phyloP scores from a whole-genome alignment of 2,888 invertebrate genomes.

The Teleogryllus oceanicus region DNA sequence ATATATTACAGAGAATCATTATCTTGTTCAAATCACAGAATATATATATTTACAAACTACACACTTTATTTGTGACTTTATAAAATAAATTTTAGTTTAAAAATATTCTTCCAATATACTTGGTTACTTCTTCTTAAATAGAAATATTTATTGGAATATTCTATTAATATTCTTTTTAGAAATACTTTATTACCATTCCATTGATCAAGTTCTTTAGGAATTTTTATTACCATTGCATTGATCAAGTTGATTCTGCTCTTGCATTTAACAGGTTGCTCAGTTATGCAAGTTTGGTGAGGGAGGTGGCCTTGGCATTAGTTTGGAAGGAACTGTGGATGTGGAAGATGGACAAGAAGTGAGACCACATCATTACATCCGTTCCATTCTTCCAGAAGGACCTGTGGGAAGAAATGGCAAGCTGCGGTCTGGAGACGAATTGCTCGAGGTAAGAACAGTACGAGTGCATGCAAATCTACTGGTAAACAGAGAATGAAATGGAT shows the following conservation, averaged over 20 bases:
- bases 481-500: not conserved
- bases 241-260: slow-evolving; percentile 12
- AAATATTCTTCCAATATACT: no score
- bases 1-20: no score
- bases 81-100: no score
- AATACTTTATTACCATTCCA: not conserved
- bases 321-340: slow-evolving; percentile 98
- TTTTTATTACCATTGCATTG: not conserved
- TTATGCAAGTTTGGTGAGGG: slow-evolving; percentile 85
- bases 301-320: slow-evolving; percentile 92
- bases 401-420: slow-evolving; percentile 88
- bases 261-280: slow-evolving; percentile 72
- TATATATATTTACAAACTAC: no score
- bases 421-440: slow-evolving; percentile 90
- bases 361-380: slow-evolving; percentile 97
- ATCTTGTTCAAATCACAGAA: no score
- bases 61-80: no score
- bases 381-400: slow-evolving; percentile 95
- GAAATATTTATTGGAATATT: no score
- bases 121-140: no score
- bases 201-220: not conserved
- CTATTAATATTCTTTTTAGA: not conserved
- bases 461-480: not conserved
- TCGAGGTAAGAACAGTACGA: slow-evolving; percentile 56
- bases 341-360: slow-evolving; percentile 95